Evolutionary conservation across 35 echinoderm and acorn worm species (phyloP), one percentile per base, ranked within the genome.

Genomic region (Strongylocentrotus purpuratus): DNA sequence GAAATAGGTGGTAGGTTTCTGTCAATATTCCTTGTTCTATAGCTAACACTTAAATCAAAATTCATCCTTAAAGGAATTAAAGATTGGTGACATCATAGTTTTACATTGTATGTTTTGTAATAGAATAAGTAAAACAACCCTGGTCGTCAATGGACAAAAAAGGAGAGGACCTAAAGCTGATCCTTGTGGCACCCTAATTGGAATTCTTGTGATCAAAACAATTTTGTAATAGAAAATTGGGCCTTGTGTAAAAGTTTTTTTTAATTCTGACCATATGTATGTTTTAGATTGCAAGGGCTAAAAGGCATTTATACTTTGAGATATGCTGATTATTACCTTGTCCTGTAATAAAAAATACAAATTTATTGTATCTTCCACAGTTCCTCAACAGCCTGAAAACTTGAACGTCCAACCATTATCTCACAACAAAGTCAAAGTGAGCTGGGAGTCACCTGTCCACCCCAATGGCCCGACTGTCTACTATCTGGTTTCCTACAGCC

Each of bases 401-500:
- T 32, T 93, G 91, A 58, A 25, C n/a, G 31, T 93, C 46, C 48
- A 47, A 31, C n/a, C 9, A 20, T 20, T 33, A 33, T 33, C 45
- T 17, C 25, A 47, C 46, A 46, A 93, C 46, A n/a, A 58, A 93
- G 47, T 93, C 18, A 12, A 17, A 32, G 25, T 93, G 9, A 47
- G 46, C 11, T 93, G 91, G 91, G 91, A 93, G 45, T 28, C 91
- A 50, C 91, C 91, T 14, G 17, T n/a, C 20, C 91, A 93, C 28
- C 91, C 91, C 13, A 93, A 93, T 17, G 91, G 91, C 10, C 91
- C 91, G 22, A 93, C 58, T 17, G 46, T 13, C 91, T 22, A 93
- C 91, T 93, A 93, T 58, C 18, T 32, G 46, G 48, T 93, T 11
- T 93, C 91, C 45, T 58, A 93, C 91, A 13, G 48, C 45, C 91